Percentiles rank a stretch among this genome's conserved stretches.
phyloP scores from a whole-genome alignment of 2,888 invertebrate genomes.

The Chironomus tentans region DNA sequence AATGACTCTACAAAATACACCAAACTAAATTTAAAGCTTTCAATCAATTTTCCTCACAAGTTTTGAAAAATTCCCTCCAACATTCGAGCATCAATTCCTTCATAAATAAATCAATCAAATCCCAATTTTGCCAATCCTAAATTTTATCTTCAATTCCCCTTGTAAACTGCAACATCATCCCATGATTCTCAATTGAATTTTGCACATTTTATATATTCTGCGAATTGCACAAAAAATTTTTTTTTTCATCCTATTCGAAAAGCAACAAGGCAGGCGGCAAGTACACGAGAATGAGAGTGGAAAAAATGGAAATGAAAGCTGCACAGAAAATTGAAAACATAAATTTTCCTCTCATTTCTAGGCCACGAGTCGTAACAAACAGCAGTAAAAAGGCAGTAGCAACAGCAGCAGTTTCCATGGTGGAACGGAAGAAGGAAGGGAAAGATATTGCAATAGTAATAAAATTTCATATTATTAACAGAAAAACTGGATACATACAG shows the following conservation, averaged over 20 bases:
- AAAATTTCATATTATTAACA: background rate
- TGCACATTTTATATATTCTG: background rate
- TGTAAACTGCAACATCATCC: background rate
- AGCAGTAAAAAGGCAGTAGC: background rate
- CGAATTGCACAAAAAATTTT: background rate
- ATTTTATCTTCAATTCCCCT: background rate
- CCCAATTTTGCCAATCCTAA: background rate
- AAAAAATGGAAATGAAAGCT: too few species aligned
- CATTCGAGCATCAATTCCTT: background rate
- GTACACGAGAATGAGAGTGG: too few species aligned
- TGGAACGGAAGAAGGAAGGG: background rate
- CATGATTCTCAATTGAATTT: background rate
- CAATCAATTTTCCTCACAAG: background rate
- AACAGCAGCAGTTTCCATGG: background rate
- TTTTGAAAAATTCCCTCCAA: background rate
- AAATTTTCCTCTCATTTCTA: slow-evolving; percentile 13
- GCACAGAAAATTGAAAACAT: slow-evolving; percentile 21
- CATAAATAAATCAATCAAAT: background rate
- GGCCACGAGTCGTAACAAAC: background rate
- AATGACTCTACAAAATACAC: background rate
- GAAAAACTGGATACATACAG: background rate
- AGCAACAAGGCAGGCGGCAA: background rate
- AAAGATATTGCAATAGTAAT: background rate
- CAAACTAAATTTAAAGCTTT: background rate
- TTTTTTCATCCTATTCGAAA: background rate